Percentiles rank a stretch among this genome's conserved stretches.
phyloP scores from a whole-genome alignment of 2,888 invertebrate species.

The Drosophila pullipes region DNA sequence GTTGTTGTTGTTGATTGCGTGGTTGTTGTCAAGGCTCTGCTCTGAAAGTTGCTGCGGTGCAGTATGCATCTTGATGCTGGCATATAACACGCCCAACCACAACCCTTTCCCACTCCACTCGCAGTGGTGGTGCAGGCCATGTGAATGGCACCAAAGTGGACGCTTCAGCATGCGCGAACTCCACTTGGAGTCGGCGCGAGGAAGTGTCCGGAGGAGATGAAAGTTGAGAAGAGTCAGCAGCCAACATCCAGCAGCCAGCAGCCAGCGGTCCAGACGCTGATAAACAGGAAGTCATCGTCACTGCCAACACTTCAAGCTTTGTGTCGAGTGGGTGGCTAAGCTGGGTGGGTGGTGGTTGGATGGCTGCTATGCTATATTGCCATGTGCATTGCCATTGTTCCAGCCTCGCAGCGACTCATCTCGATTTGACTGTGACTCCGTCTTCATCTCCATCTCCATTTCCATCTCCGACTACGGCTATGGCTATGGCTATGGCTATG shows the following conservation, averaged over 20 bases:
- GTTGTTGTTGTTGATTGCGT: constrained; percentile 10
- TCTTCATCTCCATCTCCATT: constrained; percentile 4
- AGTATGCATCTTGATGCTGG: constrained; percentile 50
- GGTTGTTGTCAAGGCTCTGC: constrained; percentile 14
- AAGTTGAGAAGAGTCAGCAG: constrained; percentile 1
- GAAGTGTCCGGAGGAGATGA: constrained; percentile 11
- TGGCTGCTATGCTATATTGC: constrained; percentile 12
- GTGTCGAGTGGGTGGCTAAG: constrained; percentile 62
- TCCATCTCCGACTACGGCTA: constrained; percentile 1
- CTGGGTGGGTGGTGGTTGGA: constrained; percentile 3
- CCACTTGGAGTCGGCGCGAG: constrained; percentile 62
- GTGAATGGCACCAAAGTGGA: constrained; percentile 81
- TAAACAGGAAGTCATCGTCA: constrained; percentile 77
- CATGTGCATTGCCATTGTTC: constrained; percentile 48
- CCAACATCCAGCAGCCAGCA: neutral
- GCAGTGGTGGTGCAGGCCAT: constrained; percentile 32
- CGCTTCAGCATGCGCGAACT: constrained; percentile 81
- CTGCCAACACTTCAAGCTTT: constrained; percentile 75
- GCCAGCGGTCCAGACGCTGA: constrained; percentile 61
- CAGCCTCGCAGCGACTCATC: constrained; percentile 21
- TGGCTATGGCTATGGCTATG: too few species aligned
- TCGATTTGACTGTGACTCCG: constrained; percentile 29
- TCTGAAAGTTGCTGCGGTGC: constrained; percentile 26
- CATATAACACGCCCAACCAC: constrained; percentile 51
- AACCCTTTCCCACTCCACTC: constrained; percentile 11